These are phyloP conservation scores for Anarhynchus alexandrinus DNA, from an alignment of 2,113 vertebrate species.

Conservation along the genomic window DNA sequence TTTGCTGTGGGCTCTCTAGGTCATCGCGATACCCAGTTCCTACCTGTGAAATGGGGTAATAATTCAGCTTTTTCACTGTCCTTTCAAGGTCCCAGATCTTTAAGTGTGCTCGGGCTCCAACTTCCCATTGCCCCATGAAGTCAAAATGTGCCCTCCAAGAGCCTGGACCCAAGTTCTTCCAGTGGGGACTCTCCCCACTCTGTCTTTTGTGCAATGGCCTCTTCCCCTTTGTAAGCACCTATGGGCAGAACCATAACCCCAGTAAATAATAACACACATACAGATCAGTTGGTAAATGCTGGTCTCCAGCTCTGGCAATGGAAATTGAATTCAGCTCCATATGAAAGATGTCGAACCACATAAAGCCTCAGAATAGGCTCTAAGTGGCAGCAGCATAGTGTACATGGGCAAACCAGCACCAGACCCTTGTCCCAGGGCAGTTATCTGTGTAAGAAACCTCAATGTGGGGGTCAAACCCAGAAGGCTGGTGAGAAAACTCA, in stretches of 20 bases:
- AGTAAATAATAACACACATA: background rate
- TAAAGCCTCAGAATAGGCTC: background rate
- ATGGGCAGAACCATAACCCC: background rate
- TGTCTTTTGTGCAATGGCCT: background rate
- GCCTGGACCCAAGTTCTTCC: background rate
- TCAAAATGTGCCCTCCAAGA: background rate
- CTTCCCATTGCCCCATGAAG: background rate
- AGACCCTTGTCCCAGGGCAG: background rate
- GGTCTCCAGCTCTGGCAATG: background rate
- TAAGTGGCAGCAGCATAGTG: background rate
- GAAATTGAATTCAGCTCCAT: background rate
- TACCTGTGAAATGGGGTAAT: background rate
- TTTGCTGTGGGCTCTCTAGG: background rate
- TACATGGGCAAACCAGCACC: background rate
- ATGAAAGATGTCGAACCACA: background rate
- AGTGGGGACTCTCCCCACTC: background rate
- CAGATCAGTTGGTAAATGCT: background rate
- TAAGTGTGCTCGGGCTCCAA: background rate
- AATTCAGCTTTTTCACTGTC: background rate
- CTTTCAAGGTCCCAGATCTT: background rate
- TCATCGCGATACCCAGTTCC: background rate
- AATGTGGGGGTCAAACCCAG: background rate
- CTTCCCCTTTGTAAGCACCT: background rate
- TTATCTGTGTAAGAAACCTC: background rate
- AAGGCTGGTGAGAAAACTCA: background rate